Base-by-base conservation (phyloP, 1,140 invertebrate genomes). In the Drosophila lacteicornis region DNA sequence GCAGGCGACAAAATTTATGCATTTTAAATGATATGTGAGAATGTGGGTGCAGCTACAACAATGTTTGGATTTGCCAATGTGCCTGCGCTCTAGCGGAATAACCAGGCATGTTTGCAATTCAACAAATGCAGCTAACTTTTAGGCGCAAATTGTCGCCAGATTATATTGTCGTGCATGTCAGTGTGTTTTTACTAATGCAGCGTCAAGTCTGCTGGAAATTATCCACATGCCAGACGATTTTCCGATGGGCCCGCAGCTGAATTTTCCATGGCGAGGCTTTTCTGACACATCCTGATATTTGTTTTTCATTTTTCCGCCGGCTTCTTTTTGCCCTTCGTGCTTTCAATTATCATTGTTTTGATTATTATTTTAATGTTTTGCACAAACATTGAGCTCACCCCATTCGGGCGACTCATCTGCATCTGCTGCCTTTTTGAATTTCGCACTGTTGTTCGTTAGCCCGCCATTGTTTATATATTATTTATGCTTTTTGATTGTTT, bases 11-110 rank as follows among this genome's bases (percentile, higher is more conserved):
- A 70, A 87, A 87, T 80, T 77, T 86, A 86, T 86, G 82, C 75
- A 82, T 79, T 80, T 63, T 79, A 87, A 79, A 86, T 86, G 69
- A 86, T 82, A 82, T 82, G 62, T 71, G 75, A 75, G 66, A 60
- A 65, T 65, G 71, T 75, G 60, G 59, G 30, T 46, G 73, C 59
- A 49, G 40, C 57, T 43, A 57, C 66, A 69, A 60, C 46, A 75
- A 70, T 61, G 70, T 78, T 79, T 66, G 67, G 43, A 63, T 62
- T 74, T 75, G 47, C 60, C 69, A 49, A 47, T 73, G 76, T 77
- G 67, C 56, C 67, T 67, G 40, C 63, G 17, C 67, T 68, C 62
- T 70, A 13, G 67, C 67, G 63, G 49, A 70, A 68, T 70, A 70
- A 53, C 63, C 58, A 56, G 53, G 47, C 67, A 22, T 80, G 70